A percentile compares a stretch with the other conserved stretches of the same genome.
phyloP scores from a whole-genome alignment of 2,113 vertebrate species.

The Oreocharis arfaki region DNA sequence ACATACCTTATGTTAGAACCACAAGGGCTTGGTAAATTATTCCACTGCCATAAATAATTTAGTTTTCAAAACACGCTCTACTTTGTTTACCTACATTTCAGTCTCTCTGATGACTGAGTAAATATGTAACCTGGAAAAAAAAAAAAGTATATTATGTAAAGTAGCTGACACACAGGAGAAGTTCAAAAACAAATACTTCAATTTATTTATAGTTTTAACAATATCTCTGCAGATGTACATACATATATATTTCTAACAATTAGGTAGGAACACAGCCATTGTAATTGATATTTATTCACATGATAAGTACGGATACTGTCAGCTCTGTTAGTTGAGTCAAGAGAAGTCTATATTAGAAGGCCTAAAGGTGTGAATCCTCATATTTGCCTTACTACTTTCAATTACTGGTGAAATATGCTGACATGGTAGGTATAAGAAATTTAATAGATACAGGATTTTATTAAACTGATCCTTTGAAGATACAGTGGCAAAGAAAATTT shows the following conservation, averaged over 20 bases:
- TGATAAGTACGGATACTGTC: not conserved
- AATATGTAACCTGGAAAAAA: not conserved
- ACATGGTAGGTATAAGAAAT: not conserved
- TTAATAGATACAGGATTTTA: not conserved
- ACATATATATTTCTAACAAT: not conserved
- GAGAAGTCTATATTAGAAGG: not conserved
- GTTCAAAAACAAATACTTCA: not conserved
- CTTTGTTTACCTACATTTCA: not conserved
- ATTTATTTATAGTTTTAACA: not conserved
- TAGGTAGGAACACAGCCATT: not conserved
- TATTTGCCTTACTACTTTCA: not conserved
- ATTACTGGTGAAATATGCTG: not conserved
- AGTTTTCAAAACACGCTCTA: not conserved
- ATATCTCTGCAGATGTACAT: not conserved
- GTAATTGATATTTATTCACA: not conserved
- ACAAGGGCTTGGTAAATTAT: not conserved
- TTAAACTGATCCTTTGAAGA: not conserved
- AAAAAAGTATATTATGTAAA: not conserved
- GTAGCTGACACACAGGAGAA: not conserved
- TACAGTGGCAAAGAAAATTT: not conserved
- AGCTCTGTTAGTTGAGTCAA: not conserved
- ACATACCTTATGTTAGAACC: not conserved
- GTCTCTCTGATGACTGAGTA: not conserved
- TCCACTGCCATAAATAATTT: not conserved
- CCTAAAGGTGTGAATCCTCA: not conserved